phyloP scores from a whole-genome alignment of 2,113 vertebrate species.

The Turdus rufiventris region DNA sequence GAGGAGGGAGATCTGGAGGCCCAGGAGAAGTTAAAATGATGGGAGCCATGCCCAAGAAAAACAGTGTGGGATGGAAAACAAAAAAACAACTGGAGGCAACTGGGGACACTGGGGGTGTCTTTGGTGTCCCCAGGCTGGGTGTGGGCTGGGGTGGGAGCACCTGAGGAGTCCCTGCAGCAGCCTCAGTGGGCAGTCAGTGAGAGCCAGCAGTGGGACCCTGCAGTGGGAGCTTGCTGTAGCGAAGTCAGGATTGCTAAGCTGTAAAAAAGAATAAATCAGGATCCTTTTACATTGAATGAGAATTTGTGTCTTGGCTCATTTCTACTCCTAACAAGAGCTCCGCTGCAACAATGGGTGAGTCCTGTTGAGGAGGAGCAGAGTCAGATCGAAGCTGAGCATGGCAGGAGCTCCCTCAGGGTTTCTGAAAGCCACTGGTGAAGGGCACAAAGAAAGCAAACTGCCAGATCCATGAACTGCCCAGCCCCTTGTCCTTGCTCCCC shows the following conservation, averaged over 20 bases:
- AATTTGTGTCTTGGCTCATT: too few species aligned
- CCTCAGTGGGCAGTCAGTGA: not conserved
- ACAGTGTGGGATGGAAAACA: accelerated
- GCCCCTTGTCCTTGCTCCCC: not conserved
- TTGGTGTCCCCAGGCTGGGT: not conserved
- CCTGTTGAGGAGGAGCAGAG: not conserved
- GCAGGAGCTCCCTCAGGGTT: not conserved
- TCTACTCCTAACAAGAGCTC: too few species aligned
- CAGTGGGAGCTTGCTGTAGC: too few species aligned
- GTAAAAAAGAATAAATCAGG: too few species aligned
- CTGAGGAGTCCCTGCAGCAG: not conserved
- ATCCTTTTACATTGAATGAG: too few species aligned
- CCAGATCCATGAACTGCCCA: accelerated
- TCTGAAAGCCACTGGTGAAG: not conserved
- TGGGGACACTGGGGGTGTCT: not conserved
- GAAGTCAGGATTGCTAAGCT: too few species aligned
- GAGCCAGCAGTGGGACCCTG: not conserved
- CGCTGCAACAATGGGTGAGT: too few species aligned
- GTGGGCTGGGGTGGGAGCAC: not conserved
- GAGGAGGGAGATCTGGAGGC: not conserved
- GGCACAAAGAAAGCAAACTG: not conserved
- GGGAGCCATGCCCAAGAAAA: not conserved
- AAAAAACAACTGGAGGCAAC: accelerated
- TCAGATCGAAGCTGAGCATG: accelerated
- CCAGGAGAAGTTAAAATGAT: not conserved